phyloP scores from a whole-genome alignment of 2,888 invertebrate genomes.

The Sabatieria punctata region DNA sequence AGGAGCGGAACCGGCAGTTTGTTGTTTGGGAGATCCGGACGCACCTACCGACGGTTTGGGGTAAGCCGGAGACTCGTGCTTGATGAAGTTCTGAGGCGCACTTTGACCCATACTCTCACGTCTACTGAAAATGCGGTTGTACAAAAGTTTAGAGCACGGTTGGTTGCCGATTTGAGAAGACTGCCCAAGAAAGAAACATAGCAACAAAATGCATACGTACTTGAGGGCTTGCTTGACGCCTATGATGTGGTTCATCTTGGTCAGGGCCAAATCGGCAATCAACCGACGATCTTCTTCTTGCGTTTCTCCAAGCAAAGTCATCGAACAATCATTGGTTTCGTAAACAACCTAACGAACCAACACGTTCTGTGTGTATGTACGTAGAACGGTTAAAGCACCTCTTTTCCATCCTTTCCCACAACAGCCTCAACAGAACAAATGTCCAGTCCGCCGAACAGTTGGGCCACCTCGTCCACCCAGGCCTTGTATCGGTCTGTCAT shows the following conservation, averaged over 20 bases:
- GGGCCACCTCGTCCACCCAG: conserved; percentile 68
- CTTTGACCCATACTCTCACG: conserved; percentile 2
- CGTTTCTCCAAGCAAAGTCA: conserved; percentile 78
- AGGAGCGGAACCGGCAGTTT: too few relatives aligned
- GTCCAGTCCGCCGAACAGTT: conserved; percentile 62
- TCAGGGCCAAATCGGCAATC: conserved; percentile 75
- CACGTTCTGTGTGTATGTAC: too few relatives aligned
- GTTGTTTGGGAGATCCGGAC: too few relatives aligned
- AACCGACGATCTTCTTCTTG: conserved; percentile 90
- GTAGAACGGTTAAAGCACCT: too few relatives aligned
- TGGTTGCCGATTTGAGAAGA: background rate
- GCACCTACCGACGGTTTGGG: conserved; percentile 10
- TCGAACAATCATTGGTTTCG: conserved; percentile 80
- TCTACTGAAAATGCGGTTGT: background rate
- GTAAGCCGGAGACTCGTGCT: conserved; percentile 7
- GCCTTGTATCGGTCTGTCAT: conserved; percentile 78
- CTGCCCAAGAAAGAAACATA: background rate
- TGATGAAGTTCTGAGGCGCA: conserved; percentile 6
- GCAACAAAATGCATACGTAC: conserved; percentile 3
- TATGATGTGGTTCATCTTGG: conserved; percentile 55
- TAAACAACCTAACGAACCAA: conserved; percentile 58
- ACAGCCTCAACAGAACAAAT: conserved; percentile 78
- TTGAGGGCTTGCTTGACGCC: conserved; percentile 6
- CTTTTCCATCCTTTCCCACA: conserved; percentile 66
- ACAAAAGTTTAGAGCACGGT: background rate